Evolutionary conservation across 2,113 vertebrate genomes (phyloP), one percentile per base, ranked within the genome.

Genomic region (Seriola rivoliana): DNA sequence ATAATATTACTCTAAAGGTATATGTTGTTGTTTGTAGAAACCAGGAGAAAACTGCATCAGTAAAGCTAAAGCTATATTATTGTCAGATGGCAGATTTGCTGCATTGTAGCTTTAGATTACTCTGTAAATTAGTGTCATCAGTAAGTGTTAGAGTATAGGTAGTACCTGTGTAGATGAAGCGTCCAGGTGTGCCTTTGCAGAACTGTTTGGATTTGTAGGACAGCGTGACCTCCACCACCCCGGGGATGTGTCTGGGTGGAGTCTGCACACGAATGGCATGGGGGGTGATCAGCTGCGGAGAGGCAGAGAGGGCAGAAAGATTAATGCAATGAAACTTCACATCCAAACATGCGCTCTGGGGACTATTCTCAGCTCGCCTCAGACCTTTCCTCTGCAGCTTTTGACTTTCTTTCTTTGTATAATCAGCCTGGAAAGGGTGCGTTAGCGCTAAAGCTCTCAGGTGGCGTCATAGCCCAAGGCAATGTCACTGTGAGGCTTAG

Each of bases 141-240:
- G 40, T 57, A 34, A 70, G 36, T 52, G 29, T 57, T 50, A 16
- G 68, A 38, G 66, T 4, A 3, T 29, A 34, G 57, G 58, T 36
- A 3, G 57, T 97, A 99, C 98, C 98, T 96, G 98, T 99, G 92
- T 99, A 99, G 94, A 99, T 99, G 96, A 99, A 99, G 93, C 98
- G 96, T 87, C 98, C 98, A 55, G 98, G 98, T n/a, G 98, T 99
- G 89, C 98, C 98, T 95, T 99, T 99, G 95, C 98, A 99, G 94
- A 99, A 99, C 93, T 99, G 98, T 94, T 99, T 99, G 50, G 98
- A 99, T 90, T 99, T 99, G 96, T 99, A 99, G 94, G 98, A 99
- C 95, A 99, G 94, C 90, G 98, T 99, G 92, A 99, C 98, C 95
- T 99, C 98, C 89, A 99, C 98, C 83, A 99, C 98, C 42, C 98